These are phyloP conservation scores for Thunnus thynnus DNA, from an alignment of 2,113 vertebrate species.

Conservation along the genomic window DNA sequence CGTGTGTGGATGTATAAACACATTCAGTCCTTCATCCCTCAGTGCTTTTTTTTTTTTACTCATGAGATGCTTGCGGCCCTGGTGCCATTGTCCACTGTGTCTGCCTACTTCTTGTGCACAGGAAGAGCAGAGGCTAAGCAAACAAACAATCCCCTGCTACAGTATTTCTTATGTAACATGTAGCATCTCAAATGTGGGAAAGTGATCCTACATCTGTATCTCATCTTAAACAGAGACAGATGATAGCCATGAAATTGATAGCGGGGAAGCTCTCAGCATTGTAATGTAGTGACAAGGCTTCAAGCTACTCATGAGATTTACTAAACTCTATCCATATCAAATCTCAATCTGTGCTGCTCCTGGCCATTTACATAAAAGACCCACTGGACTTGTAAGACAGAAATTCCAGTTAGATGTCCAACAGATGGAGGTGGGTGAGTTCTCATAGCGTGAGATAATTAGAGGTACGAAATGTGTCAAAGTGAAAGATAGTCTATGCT, in stretches of 20 bases:
- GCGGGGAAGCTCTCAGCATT: slow-evolving; percentile 42
- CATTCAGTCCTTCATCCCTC: slow-evolving; percentile 12
- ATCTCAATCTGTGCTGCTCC: slow-evolving; percentile 44
- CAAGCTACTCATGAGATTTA: slow-evolving; percentile 50
- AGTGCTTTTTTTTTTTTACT: slow-evolving; percentile 16
- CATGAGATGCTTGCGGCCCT: slow-evolving; percentile 26
- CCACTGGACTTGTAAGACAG: slow-evolving; percentile 25
- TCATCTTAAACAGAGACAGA: slow-evolving; percentile 60
- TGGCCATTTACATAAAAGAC: slow-evolving; percentile 52
- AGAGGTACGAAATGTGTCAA: slow-evolving; percentile 35
- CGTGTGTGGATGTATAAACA: slow-evolving; percentile 25
- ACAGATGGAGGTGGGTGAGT: slow-evolving; percentile 31
- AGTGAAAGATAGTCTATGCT: slow-evolving; percentile 10
- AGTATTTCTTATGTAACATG: slow-evolving; percentile 33
- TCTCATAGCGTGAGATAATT: slow-evolving; percentile 25
- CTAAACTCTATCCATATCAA: slow-evolving; percentile 48
- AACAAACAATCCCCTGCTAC: slow-evolving; percentile 60
- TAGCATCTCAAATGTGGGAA: slow-evolving; percentile 73
- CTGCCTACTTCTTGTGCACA: slow-evolving; percentile 46
- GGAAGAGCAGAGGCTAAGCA: slow-evolving; percentile 65
- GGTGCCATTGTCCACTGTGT: slow-evolving; percentile 42
- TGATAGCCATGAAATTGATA: slow-evolving; percentile 74
- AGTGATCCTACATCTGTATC: slow-evolving; percentile 71
- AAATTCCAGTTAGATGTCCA: slow-evolving; percentile 34
- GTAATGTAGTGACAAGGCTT: slow-evolving; percentile 40